Percentiles rank a stretch among this genome's conserved stretches.
phyloP scores from a whole-genome alignment of 2,797 vertebrate species.

The Tolypeutes matacus region DNA sequence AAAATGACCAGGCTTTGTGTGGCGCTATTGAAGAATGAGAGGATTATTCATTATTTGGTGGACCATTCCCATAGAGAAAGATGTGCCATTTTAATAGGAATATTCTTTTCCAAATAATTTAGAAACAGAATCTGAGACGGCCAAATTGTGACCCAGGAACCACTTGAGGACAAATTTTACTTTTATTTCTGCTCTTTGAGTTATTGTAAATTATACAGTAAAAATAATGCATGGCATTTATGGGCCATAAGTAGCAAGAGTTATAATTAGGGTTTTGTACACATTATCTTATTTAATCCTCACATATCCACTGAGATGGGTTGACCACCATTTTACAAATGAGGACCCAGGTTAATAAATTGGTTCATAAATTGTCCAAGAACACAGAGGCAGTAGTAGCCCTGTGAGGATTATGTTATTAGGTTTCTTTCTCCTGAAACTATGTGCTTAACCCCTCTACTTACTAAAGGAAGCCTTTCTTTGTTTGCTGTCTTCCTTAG shows the following conservation, averaged over 20 bases:
- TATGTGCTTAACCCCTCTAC: not conserved
- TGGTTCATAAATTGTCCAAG: not conserved
- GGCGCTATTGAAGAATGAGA: not conserved
- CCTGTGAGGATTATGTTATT: not conserved
- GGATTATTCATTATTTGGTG: not conserved
- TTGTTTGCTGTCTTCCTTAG: not conserved
- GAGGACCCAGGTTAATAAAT: not conserved
- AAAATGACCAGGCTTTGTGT: not conserved
- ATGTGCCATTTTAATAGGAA: not conserved
- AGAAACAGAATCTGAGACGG: not conserved
- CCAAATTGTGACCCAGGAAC: not conserved
- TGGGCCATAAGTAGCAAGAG: not conserved
- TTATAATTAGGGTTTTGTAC: not conserved
- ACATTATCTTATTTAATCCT: not conserved
- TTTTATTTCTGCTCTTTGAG: conserved; percentile 3
- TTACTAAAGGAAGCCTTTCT: not conserved
- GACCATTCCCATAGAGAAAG: not conserved
- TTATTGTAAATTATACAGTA: not conserved
- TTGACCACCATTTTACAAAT: not conserved
- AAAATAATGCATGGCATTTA: not conserved
- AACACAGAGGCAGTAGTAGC: not conserved
- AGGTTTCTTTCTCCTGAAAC: not conserved
- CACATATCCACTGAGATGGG: not conserved
- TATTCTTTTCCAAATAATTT: conserved; percentile 31
- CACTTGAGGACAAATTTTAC: conserved; percentile 4